Conservation (phyloP, 2,797 vertebrate genomes). For the Cuculus canorus region DNA sequence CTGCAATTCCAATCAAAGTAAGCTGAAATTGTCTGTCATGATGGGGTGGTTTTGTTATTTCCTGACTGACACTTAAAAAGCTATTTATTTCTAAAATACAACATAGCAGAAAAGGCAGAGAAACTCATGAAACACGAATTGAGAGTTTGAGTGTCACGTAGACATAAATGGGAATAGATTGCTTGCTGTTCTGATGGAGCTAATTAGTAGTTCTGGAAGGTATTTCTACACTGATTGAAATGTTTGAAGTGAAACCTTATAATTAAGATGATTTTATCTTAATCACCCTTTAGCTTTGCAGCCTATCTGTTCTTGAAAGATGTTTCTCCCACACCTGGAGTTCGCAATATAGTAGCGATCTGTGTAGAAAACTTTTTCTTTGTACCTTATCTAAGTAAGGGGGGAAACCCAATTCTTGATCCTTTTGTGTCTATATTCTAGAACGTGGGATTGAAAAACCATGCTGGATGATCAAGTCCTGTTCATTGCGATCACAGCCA, state of each 20-base stretch:
- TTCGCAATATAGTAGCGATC: too few relatives aligned
- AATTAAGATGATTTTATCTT: background rate
- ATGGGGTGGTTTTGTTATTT: background rate
- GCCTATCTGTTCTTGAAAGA: background rate
- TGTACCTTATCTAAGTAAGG: background rate
- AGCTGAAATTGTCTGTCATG: background rate
- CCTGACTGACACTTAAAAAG: background rate
- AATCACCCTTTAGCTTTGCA: background rate
- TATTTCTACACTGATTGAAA: background rate
- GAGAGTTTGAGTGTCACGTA: background rate
- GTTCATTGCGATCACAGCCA: background rate
- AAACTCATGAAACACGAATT: background rate
- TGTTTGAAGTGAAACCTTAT: background rate
- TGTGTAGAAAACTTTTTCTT: background rate
- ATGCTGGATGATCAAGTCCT: background rate
- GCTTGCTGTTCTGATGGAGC: background rate
- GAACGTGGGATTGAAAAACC: background rate
- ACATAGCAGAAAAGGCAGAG: background rate
- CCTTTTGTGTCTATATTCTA: background rate
- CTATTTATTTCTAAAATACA: background rate
- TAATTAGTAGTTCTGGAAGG: background rate
- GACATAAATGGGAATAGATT: background rate
- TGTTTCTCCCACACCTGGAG: background rate
- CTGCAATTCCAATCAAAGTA: background rate
- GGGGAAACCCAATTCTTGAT: background rate